These are phyloP conservation scores for Notarius quadriscutis DNA, from an alignment of 2,113 vertebrate genomes.

Conservation along the genomic window DNA sequence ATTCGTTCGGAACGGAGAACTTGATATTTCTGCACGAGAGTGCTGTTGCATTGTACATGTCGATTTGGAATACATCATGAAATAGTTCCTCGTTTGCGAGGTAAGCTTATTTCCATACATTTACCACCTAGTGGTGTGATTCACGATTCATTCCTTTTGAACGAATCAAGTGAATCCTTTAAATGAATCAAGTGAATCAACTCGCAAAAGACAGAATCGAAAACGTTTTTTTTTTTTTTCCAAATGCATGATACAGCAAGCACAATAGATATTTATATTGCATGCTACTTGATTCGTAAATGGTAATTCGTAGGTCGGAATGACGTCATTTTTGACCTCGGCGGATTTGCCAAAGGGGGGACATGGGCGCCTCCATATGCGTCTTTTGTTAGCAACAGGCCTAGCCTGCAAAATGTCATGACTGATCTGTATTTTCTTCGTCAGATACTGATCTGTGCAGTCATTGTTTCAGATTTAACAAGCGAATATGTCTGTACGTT, in stretches of 20 bases:
- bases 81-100: neutral
- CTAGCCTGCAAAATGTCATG: neutral
- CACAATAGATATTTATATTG: neutral
- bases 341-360: neutral
- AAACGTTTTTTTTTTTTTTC: no score
- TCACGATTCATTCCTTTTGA: neutral
- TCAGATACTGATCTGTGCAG: neutral
- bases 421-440: neutral
- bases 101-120: neutral
- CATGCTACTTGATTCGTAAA: neutral
- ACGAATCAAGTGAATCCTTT: neutral
- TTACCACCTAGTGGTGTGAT: neutral
- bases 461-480: neutral
- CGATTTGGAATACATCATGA: neutral
- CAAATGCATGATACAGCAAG: neutral
- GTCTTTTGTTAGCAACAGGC: constrained; percentile 9
- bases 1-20: neutral
- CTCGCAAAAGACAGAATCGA: neutral
- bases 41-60: neutral
- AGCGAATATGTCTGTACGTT: neutral
- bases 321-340: neutral
- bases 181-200: neutral
- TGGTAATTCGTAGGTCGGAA: neutral
- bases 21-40: neutral
- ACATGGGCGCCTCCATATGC: neutral